Conservation (phyloP, 2,113 vertebrate species). For the Hemicordylus capensis region DNA sequence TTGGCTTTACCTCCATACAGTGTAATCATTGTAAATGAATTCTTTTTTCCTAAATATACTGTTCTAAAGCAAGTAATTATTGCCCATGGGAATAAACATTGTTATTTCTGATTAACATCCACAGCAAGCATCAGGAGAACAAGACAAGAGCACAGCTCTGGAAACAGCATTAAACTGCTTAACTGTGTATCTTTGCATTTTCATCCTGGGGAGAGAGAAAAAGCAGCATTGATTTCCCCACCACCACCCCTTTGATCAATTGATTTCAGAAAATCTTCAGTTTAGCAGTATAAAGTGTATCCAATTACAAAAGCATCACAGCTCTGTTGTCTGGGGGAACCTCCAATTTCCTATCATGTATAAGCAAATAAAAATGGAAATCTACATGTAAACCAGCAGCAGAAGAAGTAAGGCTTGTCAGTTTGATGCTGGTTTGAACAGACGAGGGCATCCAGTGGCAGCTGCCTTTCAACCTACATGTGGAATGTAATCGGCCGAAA, state of each 20-base stretch:
- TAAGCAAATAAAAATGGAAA: neutral
- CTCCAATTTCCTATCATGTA: conserved; percentile 16
- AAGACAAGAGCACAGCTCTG: conserved; percentile 61
- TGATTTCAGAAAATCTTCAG: conserved; percentile 76
- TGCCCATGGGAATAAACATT: conserved; percentile 81
- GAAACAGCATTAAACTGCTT: conserved; percentile 69
- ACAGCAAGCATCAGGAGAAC: conserved; percentile 70
- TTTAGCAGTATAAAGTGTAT: conserved; percentile 63
- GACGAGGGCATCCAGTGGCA: conserved; percentile 22
- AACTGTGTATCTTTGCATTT: conserved; percentile 76
- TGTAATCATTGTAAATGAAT: conserved; percentile 77
- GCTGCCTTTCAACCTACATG: neutral
- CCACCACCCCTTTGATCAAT: conserved; percentile 54
- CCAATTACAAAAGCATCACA: conserved; percentile 55
- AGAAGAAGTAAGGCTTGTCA: neutral
- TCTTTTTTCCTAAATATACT: conserved; percentile 74
- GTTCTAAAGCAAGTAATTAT: conserved; percentile 82
- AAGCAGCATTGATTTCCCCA: conserved; percentile 72
- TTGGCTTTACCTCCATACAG: conserved; percentile 79
- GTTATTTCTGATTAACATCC: conserved; percentile 81
- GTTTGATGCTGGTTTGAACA: neutral
- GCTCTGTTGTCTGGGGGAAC: conserved; percentile 22
- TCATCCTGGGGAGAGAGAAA: conserved; percentile 63
- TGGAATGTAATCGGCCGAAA: neutral
- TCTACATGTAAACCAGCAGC: neutral